Base-by-base conservation (phyloP, 2,888 invertebrate species). In the Ophraella communa region DNA sequence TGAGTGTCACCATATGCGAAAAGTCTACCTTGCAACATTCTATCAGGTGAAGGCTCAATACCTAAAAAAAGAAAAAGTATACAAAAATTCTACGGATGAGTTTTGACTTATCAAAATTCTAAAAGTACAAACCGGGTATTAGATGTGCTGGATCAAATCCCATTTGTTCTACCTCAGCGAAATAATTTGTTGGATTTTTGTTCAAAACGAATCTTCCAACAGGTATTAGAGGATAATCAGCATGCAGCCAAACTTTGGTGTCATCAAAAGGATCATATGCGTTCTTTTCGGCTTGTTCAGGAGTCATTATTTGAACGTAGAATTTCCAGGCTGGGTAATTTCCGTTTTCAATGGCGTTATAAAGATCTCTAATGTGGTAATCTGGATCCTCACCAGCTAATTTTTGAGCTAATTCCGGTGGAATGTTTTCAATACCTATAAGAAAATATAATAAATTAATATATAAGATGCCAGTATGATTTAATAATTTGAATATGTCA, bases 1-100 rank as follows among this genome's bases (percentile, higher is more conserved):
- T 97, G 97, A 0, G 98, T 95, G 82, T 98, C 98, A 0, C 89
- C 88, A 82, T 98, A 96, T 1, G 94, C 86, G 81, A 95, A 95
- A 7, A 95, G 84, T 49, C 95, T 90, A 0, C 93, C 95, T 81
- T 94, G 91, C 67, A 97, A 85, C 93, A 97, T 93, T 83, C 94
- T 94, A 80, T 98, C 97, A 0, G 95, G 95, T 33, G 94, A 94
- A 0, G 96, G 88, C 79, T 95, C 11, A 45, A 45, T 45, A 3
- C 18, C 45, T 21, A 39, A 4, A 39, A 39, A 5, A 17, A 5
- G 23, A 7, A 51, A 62, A 49, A 62, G 42, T 4, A 44, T 33
- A n/a, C 10, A 17, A n/a, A 7, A n/a, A n/a, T n/a, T n/a, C n/a
- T n/a, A n/a, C n/a, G n/a, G n/a, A n/a, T n/a, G n/a, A n/a, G n/a